These are phyloP conservation scores for Hirundo rustica DNA, from an alignment of 2,797 vertebrate genomes.

Conservation along the genomic window DNA sequence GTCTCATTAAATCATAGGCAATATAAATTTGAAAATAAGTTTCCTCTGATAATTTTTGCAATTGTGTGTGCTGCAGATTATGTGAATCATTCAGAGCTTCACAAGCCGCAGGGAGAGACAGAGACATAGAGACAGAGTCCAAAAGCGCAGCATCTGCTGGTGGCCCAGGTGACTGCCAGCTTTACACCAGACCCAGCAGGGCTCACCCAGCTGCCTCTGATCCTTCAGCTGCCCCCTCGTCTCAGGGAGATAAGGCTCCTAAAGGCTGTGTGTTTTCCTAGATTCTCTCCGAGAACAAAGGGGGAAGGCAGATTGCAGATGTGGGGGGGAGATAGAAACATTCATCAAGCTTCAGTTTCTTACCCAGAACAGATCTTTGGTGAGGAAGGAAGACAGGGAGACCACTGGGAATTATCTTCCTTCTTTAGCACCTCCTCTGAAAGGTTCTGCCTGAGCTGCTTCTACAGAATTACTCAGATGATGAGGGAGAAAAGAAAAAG, in stretches of 20 bases:
- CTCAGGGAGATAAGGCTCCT: neutral
- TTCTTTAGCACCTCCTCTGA: neutral
- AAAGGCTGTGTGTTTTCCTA: neutral
- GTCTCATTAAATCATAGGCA: neutral
- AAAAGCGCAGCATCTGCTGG: neutral
- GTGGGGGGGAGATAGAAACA: neutral
- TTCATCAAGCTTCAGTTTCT: neutral
- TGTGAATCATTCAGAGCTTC: neutral
- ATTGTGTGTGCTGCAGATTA: neutral
- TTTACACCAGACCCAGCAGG: neutral
- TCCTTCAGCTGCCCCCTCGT: neutral
- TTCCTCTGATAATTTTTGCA: neutral
- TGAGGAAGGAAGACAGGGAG: neutral
- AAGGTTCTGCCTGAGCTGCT: neutral
- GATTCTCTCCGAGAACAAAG: neutral
- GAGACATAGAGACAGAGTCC: neutral
- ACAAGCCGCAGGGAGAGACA: neutral
- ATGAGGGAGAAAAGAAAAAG: neutral
- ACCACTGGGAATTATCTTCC: neutral
- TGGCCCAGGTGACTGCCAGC: neutral
- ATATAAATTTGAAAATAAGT: neutral
- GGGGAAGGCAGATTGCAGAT: accelerated
- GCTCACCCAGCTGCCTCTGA: neutral
- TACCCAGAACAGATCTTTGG: neutral
- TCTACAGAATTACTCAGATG: neutral